Evolutionary conservation across 2,797 vertebrate genomes (phyloP), one percentile per base, ranked within the genome.

Genomic region (Mastacembelus armatus): DNA sequence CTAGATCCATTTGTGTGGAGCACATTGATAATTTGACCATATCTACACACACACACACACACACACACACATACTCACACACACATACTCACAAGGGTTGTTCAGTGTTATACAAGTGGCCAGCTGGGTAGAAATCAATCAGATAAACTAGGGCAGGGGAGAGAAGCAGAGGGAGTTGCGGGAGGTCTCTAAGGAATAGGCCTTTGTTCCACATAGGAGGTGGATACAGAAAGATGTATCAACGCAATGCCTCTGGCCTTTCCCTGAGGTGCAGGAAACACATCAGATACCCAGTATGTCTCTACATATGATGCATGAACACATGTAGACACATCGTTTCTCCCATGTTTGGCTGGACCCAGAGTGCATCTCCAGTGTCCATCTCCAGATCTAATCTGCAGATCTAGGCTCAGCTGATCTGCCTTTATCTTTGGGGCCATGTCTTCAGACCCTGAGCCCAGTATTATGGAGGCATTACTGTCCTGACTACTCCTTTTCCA

Each of bases 91-190:
- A 9, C 48, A 58, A 74, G 26, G 65, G 63, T 48, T 75, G 69
- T 62, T 68, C 7, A 6, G 59, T 63, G 69, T 87, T 88, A 81
- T 67, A 88, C 88, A 91, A 89, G 85, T 83, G 81, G 71, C 80
- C 68, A 76, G 70, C 77, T 63, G 78, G 74, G 78, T 77, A 52
- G 69, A 84, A 88, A 90, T 89, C 87, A 89, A 90, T 91, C 87
- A 85, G 84, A 78, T 86, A 87, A 92, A 90, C 79, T 87, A 76
- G 90, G 87, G 88, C 88, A 88, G 71, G 54, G 57, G 67, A 81
- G 78, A 42, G 49, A 73, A 77, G 61, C 76, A 70, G 69, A 64
- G 61, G 72, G 77, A 80, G 76, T 81, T 51, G 65, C 51, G 10
- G 73, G 75, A 51, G 76, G 80, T 81, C 86, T 87, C 84, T n/a